Evolutionary conservation across 2,888 invertebrate species (phyloP), one percentile per base, ranked within the genome.

Genomic region (Agrochola lota): DNA sequence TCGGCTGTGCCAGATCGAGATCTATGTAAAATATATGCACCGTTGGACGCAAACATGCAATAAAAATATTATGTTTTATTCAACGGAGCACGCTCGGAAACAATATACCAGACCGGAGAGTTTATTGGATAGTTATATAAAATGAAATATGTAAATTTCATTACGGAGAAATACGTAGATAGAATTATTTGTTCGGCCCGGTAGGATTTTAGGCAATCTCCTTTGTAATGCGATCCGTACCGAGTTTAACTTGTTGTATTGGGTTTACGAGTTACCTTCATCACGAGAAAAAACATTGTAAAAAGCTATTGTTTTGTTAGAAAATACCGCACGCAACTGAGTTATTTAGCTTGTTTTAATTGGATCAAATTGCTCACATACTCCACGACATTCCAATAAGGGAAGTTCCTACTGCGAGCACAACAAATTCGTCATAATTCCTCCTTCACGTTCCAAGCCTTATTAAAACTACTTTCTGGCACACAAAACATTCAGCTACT

Each of bases 11-110:
- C 84, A 88, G 87, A 86, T 88, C 87, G 83, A 87, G 90, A 94
- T 91, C 92, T 94, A 95, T 93, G 93, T 94, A 93, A 93, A 94
- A 94, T 94, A 95, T 95, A 95, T 95, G 95, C 95, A 95, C 93
- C 94, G 89, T 84, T 87, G 87, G 91, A 91, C 91, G 91, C 92
- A 93, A 93, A 95, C 94, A 94, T 94, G 93, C 93, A 92, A 94
- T 94, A 95, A 94, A 91, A 94, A 93, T 92, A 90, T 90, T 86
- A 95, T 96, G 95, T 95, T 92, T 96, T 95, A 96, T 96, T 95
- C 96, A 96, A 88, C 83, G 90, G 92, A 85, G 89, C 87, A 88
- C 89, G 89, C 89, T 91, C 90, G 92, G 92, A 94, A 95, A 94
- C 95, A 95, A 95, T 95, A 95, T 92, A 93, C 89, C 91, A 90